Base-by-base conservation (phyloP, 2,113 vertebrate species). In the Chionodraco myersi region DNA sequence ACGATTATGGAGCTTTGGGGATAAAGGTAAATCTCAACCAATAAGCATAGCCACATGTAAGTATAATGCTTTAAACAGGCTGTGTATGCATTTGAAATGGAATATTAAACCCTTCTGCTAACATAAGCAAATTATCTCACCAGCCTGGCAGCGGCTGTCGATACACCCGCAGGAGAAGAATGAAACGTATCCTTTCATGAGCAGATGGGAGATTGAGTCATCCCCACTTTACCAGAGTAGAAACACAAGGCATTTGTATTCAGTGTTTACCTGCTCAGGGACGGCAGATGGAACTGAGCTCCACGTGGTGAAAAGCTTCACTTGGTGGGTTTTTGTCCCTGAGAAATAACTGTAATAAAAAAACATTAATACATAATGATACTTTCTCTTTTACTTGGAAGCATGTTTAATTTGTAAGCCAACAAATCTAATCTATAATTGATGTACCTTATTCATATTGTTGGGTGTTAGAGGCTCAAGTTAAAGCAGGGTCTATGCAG, bases 181-280 rank as follows among this genome's bases (percentile, higher is more conserved):
- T 14, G 15, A n/a, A 12, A 9, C 10, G 21, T 34, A 62, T 62
- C 21, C 49, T 54, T 18, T 71, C 44, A 51, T 45, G 52, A 69
- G 36, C 63, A 78, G 57, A 84, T 48, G 58, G 75, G 51, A 73
- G 54, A 81, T 79, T 62, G 41, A 57, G 53, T 36, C 52, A 48
- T 69, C 21, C 15, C 45, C 36, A 47, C 53, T 77, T 77, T 57
- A 70, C 60, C 41, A 23, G 56, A 68, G 71, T 75, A n/a, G 63
- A 78, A 84, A 58, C 56, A 74, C 15, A 71, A 58, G 56, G 41
- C 57, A 21, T 21, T 6, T 3, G n/a, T 64, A 44, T 82, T 70
- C 26, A 59, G 63, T 64, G 62, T 45, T 62, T 45, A 62, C 60
- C 60, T 62, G 41, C 18, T 62, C 10, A 21, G 18, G 16, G 41